Evolutionary conservation across 1,140 invertebrate species (phyloP).

Genomic region (Ips nitidus): DNA sequence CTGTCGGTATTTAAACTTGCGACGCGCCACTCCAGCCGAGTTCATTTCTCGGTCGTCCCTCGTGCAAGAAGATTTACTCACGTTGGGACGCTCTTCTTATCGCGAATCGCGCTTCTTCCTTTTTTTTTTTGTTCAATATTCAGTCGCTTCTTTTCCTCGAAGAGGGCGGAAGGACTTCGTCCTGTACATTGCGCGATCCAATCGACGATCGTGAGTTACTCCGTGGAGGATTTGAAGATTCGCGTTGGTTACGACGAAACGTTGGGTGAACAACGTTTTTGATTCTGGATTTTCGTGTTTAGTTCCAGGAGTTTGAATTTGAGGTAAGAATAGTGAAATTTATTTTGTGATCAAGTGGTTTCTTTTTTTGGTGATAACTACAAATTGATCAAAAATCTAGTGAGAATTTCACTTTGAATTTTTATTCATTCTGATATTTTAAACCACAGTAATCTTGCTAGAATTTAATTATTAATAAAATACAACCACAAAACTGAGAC

Average conservation of each 20-base stretch:
- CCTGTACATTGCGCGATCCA: neutral
- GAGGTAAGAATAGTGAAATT: constrained; percentile 1
- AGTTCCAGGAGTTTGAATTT: neutral
- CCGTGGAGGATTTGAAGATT: neutral
- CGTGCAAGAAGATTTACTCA: constrained; percentile 27
- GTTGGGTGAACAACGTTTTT: neutral
- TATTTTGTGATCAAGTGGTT: too few species aligned
- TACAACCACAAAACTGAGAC: too few species aligned
- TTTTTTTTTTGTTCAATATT: neutral
- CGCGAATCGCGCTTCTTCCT: constrained; percentile 21
- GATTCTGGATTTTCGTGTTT: neutral
- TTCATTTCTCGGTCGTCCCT: constrained; percentile 34
- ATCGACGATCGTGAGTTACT: neutral
- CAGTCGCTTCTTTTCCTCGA: neutral
- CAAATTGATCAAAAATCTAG: too few species aligned
- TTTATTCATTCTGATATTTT: too few species aligned
- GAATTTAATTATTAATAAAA: too few species aligned
- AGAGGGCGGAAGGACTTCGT: neutral
- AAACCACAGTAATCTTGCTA: too few species aligned
- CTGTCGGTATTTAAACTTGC: constrained; percentile 30
- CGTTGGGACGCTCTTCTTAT: constrained; percentile 8
- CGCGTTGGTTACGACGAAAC: neutral
- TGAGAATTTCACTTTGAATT: too few species aligned
- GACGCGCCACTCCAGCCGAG: constrained; percentile 32
- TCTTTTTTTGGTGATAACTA: too few species aligned